These are phyloP conservation scores for Macrobrachium nipponense DNA, from an alignment of 1,140 invertebrate species.

Conservation along the genomic window DNA sequence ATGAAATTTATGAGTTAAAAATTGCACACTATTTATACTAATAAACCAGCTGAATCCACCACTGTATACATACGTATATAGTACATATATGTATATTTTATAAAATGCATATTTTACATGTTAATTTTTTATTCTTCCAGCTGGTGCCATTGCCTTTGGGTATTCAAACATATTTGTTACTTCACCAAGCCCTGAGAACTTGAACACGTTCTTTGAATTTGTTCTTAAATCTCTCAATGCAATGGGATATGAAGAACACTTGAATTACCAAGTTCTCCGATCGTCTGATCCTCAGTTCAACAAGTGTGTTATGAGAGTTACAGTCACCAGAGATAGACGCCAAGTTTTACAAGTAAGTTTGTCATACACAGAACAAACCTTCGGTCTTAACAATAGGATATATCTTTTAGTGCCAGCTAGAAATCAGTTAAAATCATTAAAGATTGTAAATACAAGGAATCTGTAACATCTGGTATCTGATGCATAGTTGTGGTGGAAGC, in stretches of 20 bases:
- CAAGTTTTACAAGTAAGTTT: conserved; percentile 92
- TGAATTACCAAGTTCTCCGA: conserved; percentile 95
- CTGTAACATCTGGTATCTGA: no score
- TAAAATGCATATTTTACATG: not conserved
- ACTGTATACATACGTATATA: no score
- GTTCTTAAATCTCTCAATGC: conserved; percentile 96
- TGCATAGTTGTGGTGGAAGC: no score
- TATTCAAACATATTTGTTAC: conserved; percentile 99
- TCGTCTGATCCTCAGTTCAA: conserved; percentile 97
- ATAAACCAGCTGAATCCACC: no score
- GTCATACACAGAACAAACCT: no score
- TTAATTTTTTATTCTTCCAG: conserved; percentile 10
- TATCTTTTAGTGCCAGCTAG: no score
- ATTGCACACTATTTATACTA: no score
- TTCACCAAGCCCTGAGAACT: conserved; percentile 97
- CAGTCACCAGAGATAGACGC: conserved; percentile 89
- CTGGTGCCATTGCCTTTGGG: conserved; percentile 85
- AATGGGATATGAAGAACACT: conserved; percentile 94
- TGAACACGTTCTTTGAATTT: conserved; percentile 98
- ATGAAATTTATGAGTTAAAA: no score
- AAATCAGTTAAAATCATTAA: no score
- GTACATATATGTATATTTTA: not conserved
- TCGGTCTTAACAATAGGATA: no score
- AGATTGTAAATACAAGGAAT: no score
- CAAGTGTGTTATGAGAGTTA: conserved; percentile 94